Evolutionary conservation across 2,797 vertebrate species (phyloP), one percentile per base, ranked within the genome.

Genomic region (Lagodon rhomboides): DNA sequence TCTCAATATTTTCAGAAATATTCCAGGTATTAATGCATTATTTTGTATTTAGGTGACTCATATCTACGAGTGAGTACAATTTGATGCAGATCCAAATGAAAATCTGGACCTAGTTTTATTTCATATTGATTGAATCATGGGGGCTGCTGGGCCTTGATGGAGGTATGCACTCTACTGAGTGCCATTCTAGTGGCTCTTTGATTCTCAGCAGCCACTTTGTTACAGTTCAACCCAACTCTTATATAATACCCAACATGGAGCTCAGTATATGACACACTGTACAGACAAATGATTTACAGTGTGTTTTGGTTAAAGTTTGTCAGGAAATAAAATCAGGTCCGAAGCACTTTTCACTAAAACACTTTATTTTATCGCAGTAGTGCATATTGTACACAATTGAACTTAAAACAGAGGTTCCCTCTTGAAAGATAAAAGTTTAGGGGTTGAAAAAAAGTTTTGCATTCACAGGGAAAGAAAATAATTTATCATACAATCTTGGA

Each of bases 331-430:
- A 54, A 43, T 53, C 13, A 7, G 2, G 4, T 23, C 49, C 12
- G 8, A 43, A 46, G 3, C 7, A 12, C 41, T 44, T 44, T 62
- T 73, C 3, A 54, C 69, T 58, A 9, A 75, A 62, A 58, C 8
- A 27, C 9, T 51, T 67, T 44, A 54, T 66, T 54, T 68, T 49
- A 50, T 66, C 15, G 63, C 5, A 58, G 12, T 43, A 59, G 10
- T 12, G 1, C 2, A 18, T 12, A 27, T 51, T 59, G 17, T 16
- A 25, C 44, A 22, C 9, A 38, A 25, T 47, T 60, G 6, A n/a
- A 16, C 38, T 38, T 11, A 38, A 10, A 38, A 38, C 2, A 1
- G 38, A 38, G 10, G 10, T 38, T 38, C 38, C 10, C 38, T 38
- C 38, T 38, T 38, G 38, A 38, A 38, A 38, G 38, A 38, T 38